These are phyloP conservation scores for Capreolus pygargus DNA, from an alignment of 2,113 vertebrate species.

Conservation along the genomic window DNA sequence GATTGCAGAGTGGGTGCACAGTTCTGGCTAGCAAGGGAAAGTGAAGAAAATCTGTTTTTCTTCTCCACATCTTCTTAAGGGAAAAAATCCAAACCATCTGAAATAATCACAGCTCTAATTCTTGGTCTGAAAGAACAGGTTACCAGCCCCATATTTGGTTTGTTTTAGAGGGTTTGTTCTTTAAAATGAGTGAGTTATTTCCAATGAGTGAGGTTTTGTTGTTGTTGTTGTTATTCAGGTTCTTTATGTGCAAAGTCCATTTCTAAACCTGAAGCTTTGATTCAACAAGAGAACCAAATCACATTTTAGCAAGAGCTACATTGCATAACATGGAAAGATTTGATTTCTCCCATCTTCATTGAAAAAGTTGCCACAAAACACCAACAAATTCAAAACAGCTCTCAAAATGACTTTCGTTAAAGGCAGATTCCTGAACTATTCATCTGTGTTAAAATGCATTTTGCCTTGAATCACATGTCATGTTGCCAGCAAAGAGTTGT, in stretches of 20 bases:
- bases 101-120: constrained; percentile 6
- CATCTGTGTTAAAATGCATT: constrained; percentile 88
- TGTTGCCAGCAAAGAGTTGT: constrained; percentile 87
- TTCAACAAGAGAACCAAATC: neutral
- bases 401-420: constrained; percentile 85
- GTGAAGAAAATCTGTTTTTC: neutral
- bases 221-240: neutral
- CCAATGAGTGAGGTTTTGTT: neutral
- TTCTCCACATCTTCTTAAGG: neutral
- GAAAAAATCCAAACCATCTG: constrained; percentile 33
- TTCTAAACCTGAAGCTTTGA: constrained; percentile 44
- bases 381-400: constrained; percentile 84
- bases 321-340: constrained; percentile 50
- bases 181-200: constrained; percentile 39
- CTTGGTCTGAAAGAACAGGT: neutral
- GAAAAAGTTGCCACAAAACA: constrained; percentile 84
- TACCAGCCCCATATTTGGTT: constrained; percentile 1
- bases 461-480: constrained; percentile 88
- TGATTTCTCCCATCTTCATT: constrained; percentile 66
- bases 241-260: constrained; percentile 31
- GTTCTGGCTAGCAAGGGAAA: neutral
- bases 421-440: constrained; percentile 86
- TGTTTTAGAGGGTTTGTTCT: neutral
- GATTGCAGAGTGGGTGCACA: neutral
- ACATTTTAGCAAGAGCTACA: constrained; percentile 59